These are phyloP conservation scores for Papilio helenus DNA, from an alignment of 1,140 invertebrate species.

Conservation along the genomic window DNA sequence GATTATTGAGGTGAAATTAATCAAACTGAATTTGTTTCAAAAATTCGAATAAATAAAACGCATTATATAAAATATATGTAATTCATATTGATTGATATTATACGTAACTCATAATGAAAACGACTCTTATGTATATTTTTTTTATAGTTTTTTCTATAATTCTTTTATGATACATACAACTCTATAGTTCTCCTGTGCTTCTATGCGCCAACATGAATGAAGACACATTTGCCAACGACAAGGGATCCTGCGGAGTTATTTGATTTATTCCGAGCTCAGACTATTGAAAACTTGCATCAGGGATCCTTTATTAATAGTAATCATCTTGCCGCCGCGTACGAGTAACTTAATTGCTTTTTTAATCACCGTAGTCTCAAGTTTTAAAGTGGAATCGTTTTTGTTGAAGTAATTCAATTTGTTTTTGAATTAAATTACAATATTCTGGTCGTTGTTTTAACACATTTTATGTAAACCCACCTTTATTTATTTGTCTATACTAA, in stretches of 20 bases:
- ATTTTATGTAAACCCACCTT: background rate
- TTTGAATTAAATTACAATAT: background rate
- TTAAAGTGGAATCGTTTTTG: background rate
- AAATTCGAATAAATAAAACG: background rate
- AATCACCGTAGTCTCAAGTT: slow-evolving; percentile 3
- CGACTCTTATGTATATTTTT: no score
- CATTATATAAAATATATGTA: background rate
- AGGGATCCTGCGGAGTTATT: slow-evolving; percentile 70
- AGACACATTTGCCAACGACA: slow-evolving; percentile 79
- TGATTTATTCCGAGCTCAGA: slow-evolving; percentile 73
- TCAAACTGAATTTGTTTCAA: background rate
- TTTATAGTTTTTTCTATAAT: background rate
- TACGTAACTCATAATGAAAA: no score
- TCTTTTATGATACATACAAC: slow-evolving; percentile 38
- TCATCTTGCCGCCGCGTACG: slow-evolving; percentile 16
- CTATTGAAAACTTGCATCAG: slow-evolving; percentile 72
- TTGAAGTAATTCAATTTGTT: slow-evolving; percentile 17
- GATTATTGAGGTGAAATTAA: background rate
- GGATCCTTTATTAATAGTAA: slow-evolving; percentile 53
- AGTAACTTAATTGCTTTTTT: slow-evolving; percentile 26
- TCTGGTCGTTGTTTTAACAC: background rate
- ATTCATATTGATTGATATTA: background rate
- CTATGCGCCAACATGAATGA: slow-evolving; percentile 72
- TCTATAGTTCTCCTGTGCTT: slow-evolving; percentile 55
- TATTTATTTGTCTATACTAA: background rate